Base-by-base conservation (phyloP, 2,113 vertebrate genomes). In the Forbesichthys agassizii region DNA sequence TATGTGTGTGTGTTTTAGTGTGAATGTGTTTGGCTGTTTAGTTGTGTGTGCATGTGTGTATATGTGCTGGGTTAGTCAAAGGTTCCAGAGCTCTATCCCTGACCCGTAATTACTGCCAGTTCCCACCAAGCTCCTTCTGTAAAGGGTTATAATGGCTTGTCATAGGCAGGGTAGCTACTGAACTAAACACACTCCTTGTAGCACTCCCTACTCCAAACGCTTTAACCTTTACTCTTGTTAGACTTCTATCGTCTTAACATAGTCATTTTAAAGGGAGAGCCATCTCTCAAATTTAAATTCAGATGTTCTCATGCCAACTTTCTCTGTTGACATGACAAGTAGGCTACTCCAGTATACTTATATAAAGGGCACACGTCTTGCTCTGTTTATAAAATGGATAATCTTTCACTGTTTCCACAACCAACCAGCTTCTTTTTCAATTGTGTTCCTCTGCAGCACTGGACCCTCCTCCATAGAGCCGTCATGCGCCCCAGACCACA, bases 401-500 rank as follows among this genome's bases (percentile, higher is more conserved):
- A n/a, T 13, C 13, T n/a, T n/a, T 53, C 27, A 27, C 52, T 53
- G 12, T 14, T 53, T 53, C 52, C n/a, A 13, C 52, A 53, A n/a
- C 7, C 36, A 42, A 42, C 36, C 36, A 42, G 36, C 64, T 75
- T 52, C 63, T 61, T 62, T 11, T 18, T 27, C 27, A 10, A n/a
- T 48, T 10, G 53, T 42, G 20, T 27, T 54, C 55, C 46, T 55
- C 49, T 66, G 9, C 64, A 64, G 52, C 73, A 49, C 51, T 77
- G 1, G 42, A 69, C 16, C 33, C 61, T 64, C 60, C 61, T 52
- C 67, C 51, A 27, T 73, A 49, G 71, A 59, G 55, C 68, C 65
- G 13, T 59, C 73, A 69, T 78, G 71, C 74, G 69, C 61, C 46
- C 63, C 78, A 11, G 60, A 77, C 77, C 70, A 48, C 82, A 85